Evolutionary conservation across 2,797 vertebrate genomes (phyloP).

Genomic region (Amblyopsis hoosieri): DNA sequence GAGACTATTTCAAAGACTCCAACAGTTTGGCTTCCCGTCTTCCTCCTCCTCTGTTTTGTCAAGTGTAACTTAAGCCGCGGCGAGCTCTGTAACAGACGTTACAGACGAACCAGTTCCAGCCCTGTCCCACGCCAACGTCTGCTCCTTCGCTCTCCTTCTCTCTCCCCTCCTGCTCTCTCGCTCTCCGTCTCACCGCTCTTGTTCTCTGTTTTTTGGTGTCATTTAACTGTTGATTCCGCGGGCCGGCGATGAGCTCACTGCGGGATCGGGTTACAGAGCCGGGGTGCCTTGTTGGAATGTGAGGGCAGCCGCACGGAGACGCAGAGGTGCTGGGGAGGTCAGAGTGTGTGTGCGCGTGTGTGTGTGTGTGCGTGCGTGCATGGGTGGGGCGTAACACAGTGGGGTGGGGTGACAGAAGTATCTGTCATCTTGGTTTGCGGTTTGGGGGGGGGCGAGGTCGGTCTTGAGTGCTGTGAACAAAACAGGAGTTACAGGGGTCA

Average conservation of each 20-base stretch:
- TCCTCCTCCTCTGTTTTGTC: slow-evolving; percentile 45
- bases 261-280: slow-evolving; percentile 69
- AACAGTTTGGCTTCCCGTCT: slow-evolving; percentile 54
- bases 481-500: slow-evolving; percentile 73
- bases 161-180: slow-evolving; percentile 19
- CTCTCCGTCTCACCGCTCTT: slow-evolving; percentile 9
- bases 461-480: slow-evolving; percentile 61
- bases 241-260: slow-evolving; percentile 73
- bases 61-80: slow-evolving; percentile 68
- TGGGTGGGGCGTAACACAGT: not conserved
- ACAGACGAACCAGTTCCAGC: slow-evolving; percentile 70
- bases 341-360: slow-evolving; percentile 56
- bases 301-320: slow-evolving; percentile 58
- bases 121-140: slow-evolving; percentile 49
- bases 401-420: slow-evolving; percentile 35
- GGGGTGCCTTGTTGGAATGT: slow-evolving; percentile 63
- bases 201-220: slow-evolving; percentile 58
- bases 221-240: slow-evolving; percentile 66
- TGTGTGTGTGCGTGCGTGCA: slow-evolving; percentile 13
- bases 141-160: slow-evolving; percentile 25
- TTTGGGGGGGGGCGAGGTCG: slow-evolving; percentile 24
- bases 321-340: slow-evolving; percentile 68
- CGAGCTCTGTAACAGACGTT: slow-evolving; percentile 36
- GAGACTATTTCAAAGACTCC: slow-evolving; percentile 52
- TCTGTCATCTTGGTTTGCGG: slow-evolving; percentile 56